These are phyloP conservation scores for Lasiurus borealis DNA, from an alignment of 2,113 vertebrate species.

Conservation along the genomic window DNA sequence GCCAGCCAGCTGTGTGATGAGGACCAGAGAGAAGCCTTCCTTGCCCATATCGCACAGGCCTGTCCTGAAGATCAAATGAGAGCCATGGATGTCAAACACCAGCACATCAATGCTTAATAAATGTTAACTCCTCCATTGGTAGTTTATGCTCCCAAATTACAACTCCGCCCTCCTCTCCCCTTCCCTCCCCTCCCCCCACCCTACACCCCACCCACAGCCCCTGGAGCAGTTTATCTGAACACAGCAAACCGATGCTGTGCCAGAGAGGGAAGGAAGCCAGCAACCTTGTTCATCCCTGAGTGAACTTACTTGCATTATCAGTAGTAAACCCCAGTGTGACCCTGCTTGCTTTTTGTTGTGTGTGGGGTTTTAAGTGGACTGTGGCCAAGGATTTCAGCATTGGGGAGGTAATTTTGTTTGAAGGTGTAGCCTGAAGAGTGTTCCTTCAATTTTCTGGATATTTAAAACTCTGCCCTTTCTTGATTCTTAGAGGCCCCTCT, in stretches of 20 bases:
- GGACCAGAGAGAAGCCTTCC: not conserved
- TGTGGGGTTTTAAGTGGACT: not conserved
- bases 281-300: not conserved
- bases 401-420: not conserved
- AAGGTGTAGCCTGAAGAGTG: not conserved
- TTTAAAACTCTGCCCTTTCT: not conserved
- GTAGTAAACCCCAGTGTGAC: not conserved
- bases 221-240: not conserved
- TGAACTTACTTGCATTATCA: not conserved
- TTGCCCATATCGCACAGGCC: not conserved
- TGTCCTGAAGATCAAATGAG: not conserved
- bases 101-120: not conserved
- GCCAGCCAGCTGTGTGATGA: not conserved
- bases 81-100: not conserved
- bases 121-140: not conserved
- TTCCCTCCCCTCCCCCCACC: no score
- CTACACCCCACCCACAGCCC: not conserved
- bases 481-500: not conserved
- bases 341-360: not conserved
- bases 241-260: not conserved
- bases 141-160: not conserved
- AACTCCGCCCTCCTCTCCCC: accelerated
- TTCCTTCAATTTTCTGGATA: not conserved
- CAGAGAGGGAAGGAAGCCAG: no score
- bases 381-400: not conserved